These are phyloP conservation scores for Phyllostomus hastatus DNA, from an alignment of 2,113 vertebrate genomes.

Conservation along the genomic window DNA sequence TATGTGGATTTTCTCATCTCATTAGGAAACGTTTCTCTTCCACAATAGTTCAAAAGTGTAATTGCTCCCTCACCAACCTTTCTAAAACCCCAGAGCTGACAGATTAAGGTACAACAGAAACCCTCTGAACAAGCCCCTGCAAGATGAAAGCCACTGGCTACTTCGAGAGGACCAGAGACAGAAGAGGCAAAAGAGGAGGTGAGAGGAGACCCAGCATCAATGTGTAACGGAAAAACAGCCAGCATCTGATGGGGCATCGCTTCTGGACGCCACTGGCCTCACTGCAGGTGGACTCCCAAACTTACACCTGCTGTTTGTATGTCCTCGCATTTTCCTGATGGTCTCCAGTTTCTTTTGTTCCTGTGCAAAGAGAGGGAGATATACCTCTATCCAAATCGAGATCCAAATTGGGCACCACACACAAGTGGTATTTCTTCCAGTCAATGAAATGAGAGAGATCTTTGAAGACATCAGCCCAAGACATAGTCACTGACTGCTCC, in stretches of 20 bases:
- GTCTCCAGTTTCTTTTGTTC: slow-evolving; percentile 23
- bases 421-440: slow-evolving; percentile 80
- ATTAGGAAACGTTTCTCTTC: slow-evolving; percentile 8
- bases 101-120: neutral
- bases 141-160: neutral
- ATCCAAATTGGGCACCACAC: slow-evolving; percentile 64
- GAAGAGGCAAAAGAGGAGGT: neutral
- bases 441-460: slow-evolving; percentile 77
- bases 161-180: neutral
- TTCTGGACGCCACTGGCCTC: neutral
- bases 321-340: slow-evolving; percentile 27
- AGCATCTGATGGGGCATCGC: neutral
- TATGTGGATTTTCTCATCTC: neutral
- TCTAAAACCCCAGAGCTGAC: neutral
- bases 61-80: neutral
- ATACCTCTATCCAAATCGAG: slow-evolving; percentile 73
- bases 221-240: neutral
- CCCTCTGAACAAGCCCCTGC: neutral
- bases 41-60: neutral
- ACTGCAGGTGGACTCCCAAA: neutral
- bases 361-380: neutral
- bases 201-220: neutral
- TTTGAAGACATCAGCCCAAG: slow-evolving; percentile 71
- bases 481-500: slow-evolving; percentile 23
- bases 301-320: neutral